Evolutionary conservation across 2,113 vertebrate species (phyloP).

Genomic region (Xiphophorus couchianus): DNA sequence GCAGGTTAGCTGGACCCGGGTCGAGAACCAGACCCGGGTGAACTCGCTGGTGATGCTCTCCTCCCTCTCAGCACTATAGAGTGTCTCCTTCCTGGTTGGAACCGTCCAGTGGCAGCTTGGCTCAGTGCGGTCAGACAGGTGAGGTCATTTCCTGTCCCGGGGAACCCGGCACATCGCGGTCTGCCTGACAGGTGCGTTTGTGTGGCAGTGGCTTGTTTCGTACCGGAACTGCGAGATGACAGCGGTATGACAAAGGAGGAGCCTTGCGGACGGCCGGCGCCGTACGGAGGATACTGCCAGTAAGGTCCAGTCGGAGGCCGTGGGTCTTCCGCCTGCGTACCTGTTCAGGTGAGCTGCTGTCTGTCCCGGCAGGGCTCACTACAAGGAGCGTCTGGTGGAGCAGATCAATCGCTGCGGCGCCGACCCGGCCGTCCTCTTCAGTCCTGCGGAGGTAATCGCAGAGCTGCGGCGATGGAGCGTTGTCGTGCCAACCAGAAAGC

Average conservation of each 20-base stretch:
- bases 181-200: background rate
- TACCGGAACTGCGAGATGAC: conserved; percentile 74
- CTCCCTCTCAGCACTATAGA: conserved; percentile 63
- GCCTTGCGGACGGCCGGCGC: conserved; percentile 59
- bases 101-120: conserved; percentile 14
- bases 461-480: conserved; percentile 74
- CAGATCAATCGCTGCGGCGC: conserved; percentile 66
- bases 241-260: conserved; percentile 56
- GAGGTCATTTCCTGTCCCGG: background rate
- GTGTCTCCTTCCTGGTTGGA: conserved; percentile 59
- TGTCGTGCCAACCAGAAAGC: conserved; percentile 44
- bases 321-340: background rate
- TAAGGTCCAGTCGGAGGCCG: conserved; percentile 38
- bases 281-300: conserved; percentile 71
- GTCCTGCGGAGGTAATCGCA: conserved; percentile 50
- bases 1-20: conserved; percentile 58
- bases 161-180: background rate
- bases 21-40: background rate
- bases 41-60: background rate
- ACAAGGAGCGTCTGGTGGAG: conserved; percentile 79
- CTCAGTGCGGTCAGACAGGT: conserved; percentile 35
- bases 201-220: conserved; percentile 63
- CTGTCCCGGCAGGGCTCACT: conserved; percentile 67
- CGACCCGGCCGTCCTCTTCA: conserved; percentile 73
- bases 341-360: background rate